A percentile compares a stretch with the other conserved stretches of the same genome.
These are phyloP conservation scores for Dinocampus coccinellae DNA, from an alignment of 2,888 invertebrate species.

Conservation along the genomic window DNA sequence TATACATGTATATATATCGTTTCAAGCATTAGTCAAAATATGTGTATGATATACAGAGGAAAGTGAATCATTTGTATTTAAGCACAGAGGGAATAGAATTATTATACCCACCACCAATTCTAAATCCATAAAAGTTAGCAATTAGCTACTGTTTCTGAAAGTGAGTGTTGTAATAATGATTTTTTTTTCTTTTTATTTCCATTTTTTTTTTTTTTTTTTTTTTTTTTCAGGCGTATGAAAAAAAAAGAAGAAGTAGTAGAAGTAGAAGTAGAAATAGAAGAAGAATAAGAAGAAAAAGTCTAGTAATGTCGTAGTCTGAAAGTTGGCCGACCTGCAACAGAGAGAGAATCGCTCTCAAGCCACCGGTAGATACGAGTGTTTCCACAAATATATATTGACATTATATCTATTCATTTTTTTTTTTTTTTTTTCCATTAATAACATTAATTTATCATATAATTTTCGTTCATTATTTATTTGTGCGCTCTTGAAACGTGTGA, in stretches of 20 bases:
- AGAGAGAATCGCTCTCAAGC: conserved; percentile 67
- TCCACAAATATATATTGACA: conserved; percentile 33
- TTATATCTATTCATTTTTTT: conserved; percentile 30
- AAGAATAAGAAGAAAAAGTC: conserved; percentile 55
- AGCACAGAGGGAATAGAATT: conserved; percentile 1
- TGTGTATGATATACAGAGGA: neutral
- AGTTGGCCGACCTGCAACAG: conserved; percentile 71
- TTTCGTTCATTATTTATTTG: neutral
- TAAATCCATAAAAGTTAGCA: conserved; percentile 58
- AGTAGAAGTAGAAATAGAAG: neutral
- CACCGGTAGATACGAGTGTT: conserved; percentile 48
- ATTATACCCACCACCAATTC: conserved; percentile 64
- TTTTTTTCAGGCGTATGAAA: conserved; percentile 54
- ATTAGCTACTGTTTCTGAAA: conserved; percentile 43
- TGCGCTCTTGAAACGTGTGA: conserved; percentile 17
- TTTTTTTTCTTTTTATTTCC: conserved; percentile 35
- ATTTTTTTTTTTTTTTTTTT: conserved; percentile 30
- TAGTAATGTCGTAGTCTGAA: conserved; percentile 72
- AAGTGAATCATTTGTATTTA: conserved; percentile 1
- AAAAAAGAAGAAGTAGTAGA: no score
- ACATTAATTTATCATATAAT: neutral
- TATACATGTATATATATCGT: neutral
- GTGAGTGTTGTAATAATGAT: conserved; percentile 51
- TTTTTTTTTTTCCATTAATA: neutral
- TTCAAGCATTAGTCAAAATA: conserved; percentile 16